Evolutionary conservation across 2,888 invertebrate genomes (phyloP), one percentile per base, ranked within the genome.

Genomic region (Papilio elwesi): DNA sequence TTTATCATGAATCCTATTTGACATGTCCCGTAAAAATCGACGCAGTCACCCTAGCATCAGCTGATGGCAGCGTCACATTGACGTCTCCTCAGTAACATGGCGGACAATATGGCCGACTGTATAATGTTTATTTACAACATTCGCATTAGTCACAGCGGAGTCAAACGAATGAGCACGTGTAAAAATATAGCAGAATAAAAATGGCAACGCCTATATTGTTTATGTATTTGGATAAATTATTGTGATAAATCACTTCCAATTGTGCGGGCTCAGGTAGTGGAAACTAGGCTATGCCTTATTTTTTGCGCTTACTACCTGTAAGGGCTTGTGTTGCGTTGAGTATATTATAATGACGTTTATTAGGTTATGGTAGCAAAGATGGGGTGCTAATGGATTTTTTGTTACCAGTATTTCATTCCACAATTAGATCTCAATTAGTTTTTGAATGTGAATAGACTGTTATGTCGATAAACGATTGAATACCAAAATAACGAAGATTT

Each of bases 101-200:
- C 88, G 78, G 85, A 78, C 85, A 90, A 88, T 74, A 90, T 91
- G 88, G 90, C 87, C 74, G 85, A 77, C 74, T 77, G 77, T 82
- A 43, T 86, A 89, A 73, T 78, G 87, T 90, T 90, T 90, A 87
- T 89, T 89, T 90, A 89, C 90, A 85, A 83, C 81, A 81, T 76
- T 76, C 79, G 80, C 76, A 79, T 80, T 78, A 77, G 76, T 78
- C 81, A 80, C 76, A 77, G 53, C 11, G 48, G 16, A 47, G 47
- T 51, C 66, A 55, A 67, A 62, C 53, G 62, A 73, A 70, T 66
- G 57, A 66, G 47, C 73, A 74, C 70, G 73, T 74, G 70, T 38
- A 70, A 67, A 64, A 26, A 69, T 68, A 72, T 53, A 52, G 26
- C 38, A 36, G 48, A 47, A 47, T 55, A 64, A 67, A 49, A 67